phyloP scores from a whole-genome alignment of 2,113 vertebrate genomes.

The Rhabdornis inornatus region DNA sequence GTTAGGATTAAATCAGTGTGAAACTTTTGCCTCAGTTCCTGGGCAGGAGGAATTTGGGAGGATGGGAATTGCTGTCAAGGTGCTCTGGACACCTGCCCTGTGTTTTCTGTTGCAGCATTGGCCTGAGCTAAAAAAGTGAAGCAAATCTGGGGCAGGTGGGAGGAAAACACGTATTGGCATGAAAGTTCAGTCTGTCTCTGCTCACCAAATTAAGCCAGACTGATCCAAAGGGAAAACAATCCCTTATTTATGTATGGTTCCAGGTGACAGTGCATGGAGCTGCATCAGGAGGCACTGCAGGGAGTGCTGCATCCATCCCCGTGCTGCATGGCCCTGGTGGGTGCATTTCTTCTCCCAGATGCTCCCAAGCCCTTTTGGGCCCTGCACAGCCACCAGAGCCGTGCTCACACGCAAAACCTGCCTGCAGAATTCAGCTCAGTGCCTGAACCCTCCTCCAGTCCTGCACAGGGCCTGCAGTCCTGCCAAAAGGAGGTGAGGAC shows the following conservation, averaged over 20 bases:
- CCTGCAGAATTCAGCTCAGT: background rate
- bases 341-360: background rate
- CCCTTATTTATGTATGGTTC: accelerated
- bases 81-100: background rate
- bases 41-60: background rate
- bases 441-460: background rate
- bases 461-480: background rate
- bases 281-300: background rate
- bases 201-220: background rate
- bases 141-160: background rate
- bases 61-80: background rate
- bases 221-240: background rate
- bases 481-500: background rate
- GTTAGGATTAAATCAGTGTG: background rate
- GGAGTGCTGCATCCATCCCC: background rate
- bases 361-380: background rate
- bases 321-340: background rate
- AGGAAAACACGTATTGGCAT: background rate
- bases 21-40: background rate
- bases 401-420: accelerated
- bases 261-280: background rate
- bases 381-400: background rate
- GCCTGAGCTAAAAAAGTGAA: background rate
- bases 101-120: background rate
- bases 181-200: background rate